Conservation (phyloP, 30 jellyfish, hydroid and myxozoan genomes). For the Hydra vulgaris region DNA sequence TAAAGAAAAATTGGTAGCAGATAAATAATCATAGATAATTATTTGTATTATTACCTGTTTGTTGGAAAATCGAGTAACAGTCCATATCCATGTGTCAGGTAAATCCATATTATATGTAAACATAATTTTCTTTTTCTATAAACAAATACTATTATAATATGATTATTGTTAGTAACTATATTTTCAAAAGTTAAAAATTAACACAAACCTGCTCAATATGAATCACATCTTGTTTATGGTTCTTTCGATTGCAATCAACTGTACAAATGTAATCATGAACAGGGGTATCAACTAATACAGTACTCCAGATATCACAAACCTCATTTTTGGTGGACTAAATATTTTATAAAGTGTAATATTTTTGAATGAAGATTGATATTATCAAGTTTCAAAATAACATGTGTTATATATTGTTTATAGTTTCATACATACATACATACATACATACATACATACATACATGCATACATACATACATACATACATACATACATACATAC, state of each 20-base stretch:
- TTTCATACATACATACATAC: too few relatives aligned
- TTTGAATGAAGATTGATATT: too few relatives aligned
- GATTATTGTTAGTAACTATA: too few relatives aligned
- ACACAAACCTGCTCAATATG: slow-evolving; percentile 19
- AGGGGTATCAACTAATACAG: slow-evolving; percentile 25
- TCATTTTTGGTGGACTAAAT: background rate
- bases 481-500: too few relatives aligned
- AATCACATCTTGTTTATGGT: slow-evolving; percentile 9
- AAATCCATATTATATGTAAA: background rate
- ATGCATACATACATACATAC: too few relatives aligned
- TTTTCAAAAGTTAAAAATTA: background rate
- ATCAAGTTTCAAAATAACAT: too few relatives aligned
- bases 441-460: too few relatives aligned
- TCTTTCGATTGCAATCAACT: background rate
- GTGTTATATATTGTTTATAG: too few relatives aligned
- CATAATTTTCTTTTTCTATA: slow-evolving; percentile 22
- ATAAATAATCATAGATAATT: too few relatives aligned
- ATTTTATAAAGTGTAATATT: too few relatives aligned
- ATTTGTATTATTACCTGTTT: too few relatives aligned
- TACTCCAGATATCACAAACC: slow-evolving; percentile 16
- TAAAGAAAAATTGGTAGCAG: too few relatives aligned
- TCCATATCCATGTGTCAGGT: slow-evolving; percentile 28
- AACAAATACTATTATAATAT: background rate
- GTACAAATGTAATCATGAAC: slow-evolving; percentile 18
- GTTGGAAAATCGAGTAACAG: slow-evolving; percentile 19